Base-by-base conservation (phyloP, 2,888 invertebrate species). In the Muscina levida region DNA sequence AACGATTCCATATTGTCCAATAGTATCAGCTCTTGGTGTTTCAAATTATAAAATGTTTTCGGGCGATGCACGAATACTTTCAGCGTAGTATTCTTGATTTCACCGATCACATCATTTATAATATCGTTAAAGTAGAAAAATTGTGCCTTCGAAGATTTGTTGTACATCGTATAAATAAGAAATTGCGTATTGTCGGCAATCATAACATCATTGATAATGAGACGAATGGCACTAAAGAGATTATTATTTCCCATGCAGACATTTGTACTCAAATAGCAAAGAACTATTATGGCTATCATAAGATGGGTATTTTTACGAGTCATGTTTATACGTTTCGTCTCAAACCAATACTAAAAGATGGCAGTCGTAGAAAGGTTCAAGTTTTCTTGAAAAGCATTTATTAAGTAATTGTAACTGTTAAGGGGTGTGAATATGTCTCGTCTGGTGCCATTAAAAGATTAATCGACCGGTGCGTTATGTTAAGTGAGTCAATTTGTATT, bases 91-190 rank as follows among this genome's bases (percentile, higher is more conserved):
- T 66, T 59, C 1, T 56, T 42, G 10, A 66, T 51, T 4, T 59
- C 37, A 10, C 10, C 8, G 24, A 70, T 5, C 3, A 80, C 0
- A 1, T 17, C 4, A 66, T 71, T 39, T 0, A 77, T 42, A 11
- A 77, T 37, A 13, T 80, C 80, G 19, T 80, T 73, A 19, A 37
- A 65, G 22, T 19, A 10, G 51, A 15, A 42, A 37, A 13, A 37
- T 8, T 17, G 2, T 3, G n/a, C 1, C 1, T 24, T n/a, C 0
- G 5, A 26, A 0, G 57, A 48, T 0, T 46, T 51, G 1, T 65
- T 37, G 46, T 31, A 70, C 57, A 24, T 67, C 3, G 10, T 19
- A 46, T 37, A 80, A 46, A 77, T 57, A 0, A 70, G 8, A 2
- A 77, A 22, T 22, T 53, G 22, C 6, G 22, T 22, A 13, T 53